phyloP scores from a whole-genome alignment of 1,140 invertebrate genomes.

The Dinothrombium tinctorium region DNA sequence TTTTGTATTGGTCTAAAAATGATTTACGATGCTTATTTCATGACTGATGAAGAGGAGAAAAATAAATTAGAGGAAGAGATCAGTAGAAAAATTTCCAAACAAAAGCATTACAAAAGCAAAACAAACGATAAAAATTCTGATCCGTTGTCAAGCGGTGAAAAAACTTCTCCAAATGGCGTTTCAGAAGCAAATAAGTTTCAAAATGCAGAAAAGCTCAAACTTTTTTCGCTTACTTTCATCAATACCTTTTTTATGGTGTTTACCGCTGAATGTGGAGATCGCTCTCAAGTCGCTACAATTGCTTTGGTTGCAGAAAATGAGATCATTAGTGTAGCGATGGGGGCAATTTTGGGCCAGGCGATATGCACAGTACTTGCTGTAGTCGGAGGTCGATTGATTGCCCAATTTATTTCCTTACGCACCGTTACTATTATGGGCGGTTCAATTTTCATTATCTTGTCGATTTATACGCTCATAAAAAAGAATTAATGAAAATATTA shows the following conservation, averaged over 20 bases:
- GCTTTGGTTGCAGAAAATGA: constrained; percentile 73
- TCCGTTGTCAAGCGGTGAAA: neutral
- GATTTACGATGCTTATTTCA: constrained; percentile 77
- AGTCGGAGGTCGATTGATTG: constrained; percentile 77
- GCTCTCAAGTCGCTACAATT: constrained; percentile 88
- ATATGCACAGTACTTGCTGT: constrained; percentile 90
- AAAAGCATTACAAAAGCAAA: neutral
- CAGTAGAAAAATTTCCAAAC: constrained; percentile 24
- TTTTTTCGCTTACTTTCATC: constrained; percentile 15
- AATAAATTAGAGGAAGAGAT: constrained; percentile 92
- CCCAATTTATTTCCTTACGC: constrained; percentile 77
- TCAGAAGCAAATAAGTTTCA: constrained; percentile 18
- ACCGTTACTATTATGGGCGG: constrained; percentile 81
- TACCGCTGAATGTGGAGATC: constrained; percentile 94
- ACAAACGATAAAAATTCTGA: neutral
- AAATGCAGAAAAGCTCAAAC: constrained; percentile 12
- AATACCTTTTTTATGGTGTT: constrained; percentile 78
- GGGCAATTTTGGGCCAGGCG: constrained; percentile 73
- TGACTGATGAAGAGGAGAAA: constrained; percentile 77
- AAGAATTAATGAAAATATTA: too few species aligned
- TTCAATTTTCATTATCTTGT: constrained; percentile 74
- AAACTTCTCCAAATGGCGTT: constrained; percentile 20
- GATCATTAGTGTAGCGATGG: constrained; percentile 71
- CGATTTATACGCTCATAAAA: too few species aligned
- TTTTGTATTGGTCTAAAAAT: constrained; percentile 97